Base-by-base conservation (phyloP, 1,140 invertebrate genomes). In the Achroia grisella region DNA sequence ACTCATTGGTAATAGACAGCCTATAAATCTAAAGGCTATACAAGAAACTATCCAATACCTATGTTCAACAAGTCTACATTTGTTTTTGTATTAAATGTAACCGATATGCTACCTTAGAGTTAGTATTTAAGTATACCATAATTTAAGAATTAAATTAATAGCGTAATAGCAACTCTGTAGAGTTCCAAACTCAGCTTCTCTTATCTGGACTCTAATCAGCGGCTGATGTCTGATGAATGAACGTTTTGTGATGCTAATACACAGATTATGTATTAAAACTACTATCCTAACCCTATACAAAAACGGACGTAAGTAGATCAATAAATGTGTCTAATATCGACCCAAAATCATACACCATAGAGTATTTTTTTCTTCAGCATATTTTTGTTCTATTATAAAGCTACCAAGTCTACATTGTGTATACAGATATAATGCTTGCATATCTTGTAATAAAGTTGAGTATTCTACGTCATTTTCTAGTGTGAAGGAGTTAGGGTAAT, bases 241-340 rank as follows among this genome's bases (percentile, higher is more conserved):
- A 77, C 61, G 68, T 76, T 78, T 79, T 79, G 75, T 77, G 61
- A 78, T 78, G 72, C 62, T 75, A 75, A 81, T 81, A 52, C 50
- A 32, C 53, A 66, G 61, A 71, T 65, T 67, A 59, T 55, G 46
- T 58, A 54, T 62, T 65, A 69, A 64, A 68, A 64, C 57, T 65
- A 56, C 42, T 44, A 27, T 30, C 13, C 12, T 33, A 15, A 54
- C 31, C 37, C 32, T 37, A 11, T 12, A 27, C 32, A 28, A 30
- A 11, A 41, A 15, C n/a, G 8, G 36, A 55, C 35, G 8, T 9
- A 30, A 17, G 40, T 6, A 23, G 2, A 2, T 2, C 6, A 23
- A 23, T 6, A 23, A 23, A 23, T 23, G 17, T 23, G 17, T 6
- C 2, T 23, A 23, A 23, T 23, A 23, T 23, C 2, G 6, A 3